phyloP scores from a whole-genome alignment of 2,797 vertebrate genomes.

The Crenichthys baileyi region DNA sequence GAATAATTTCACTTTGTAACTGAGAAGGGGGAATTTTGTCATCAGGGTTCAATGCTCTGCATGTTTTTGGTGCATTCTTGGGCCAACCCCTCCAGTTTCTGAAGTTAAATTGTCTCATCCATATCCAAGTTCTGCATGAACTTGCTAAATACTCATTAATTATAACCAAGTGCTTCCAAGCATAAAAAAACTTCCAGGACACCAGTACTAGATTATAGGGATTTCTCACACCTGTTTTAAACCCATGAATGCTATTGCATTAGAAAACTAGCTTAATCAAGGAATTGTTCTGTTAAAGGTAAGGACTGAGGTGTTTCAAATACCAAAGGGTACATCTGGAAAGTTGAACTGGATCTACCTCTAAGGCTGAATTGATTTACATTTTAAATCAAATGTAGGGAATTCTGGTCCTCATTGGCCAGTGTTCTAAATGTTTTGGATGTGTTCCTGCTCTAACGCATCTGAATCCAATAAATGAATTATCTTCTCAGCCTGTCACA shows the following conservation, averaged over 20 bases:
- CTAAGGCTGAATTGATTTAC: not conserved
- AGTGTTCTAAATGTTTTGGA: not conserved
- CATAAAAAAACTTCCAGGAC: not conserved
- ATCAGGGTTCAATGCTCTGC: not conserved
- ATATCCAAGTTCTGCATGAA: not conserved
- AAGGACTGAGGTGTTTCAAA: not conserved
- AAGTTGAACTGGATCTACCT: not conserved
- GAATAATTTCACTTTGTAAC: slow-evolving; percentile 1
- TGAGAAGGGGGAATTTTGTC: not conserved
- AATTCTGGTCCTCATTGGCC: not conserved
- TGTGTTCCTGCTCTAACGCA: not conserved
- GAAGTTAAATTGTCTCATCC: not conserved
- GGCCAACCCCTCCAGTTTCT: not conserved
- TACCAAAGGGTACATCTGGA: too few species aligned
- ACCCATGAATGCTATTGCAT: not conserved
- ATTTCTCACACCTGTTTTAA: not conserved
- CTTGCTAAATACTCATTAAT: not conserved
- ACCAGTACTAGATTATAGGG: not conserved
- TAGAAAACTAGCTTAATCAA: not conserved
- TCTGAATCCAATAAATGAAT: not conserved
- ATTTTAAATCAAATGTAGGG: not conserved
- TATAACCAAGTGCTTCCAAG: not conserved
- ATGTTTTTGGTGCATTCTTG: not conserved
- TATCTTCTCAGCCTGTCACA: not conserved
- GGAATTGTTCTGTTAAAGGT: not conserved